phyloP scores from a whole-genome alignment of 2,113 vertebrate species.

The Monopterus albus region DNA sequence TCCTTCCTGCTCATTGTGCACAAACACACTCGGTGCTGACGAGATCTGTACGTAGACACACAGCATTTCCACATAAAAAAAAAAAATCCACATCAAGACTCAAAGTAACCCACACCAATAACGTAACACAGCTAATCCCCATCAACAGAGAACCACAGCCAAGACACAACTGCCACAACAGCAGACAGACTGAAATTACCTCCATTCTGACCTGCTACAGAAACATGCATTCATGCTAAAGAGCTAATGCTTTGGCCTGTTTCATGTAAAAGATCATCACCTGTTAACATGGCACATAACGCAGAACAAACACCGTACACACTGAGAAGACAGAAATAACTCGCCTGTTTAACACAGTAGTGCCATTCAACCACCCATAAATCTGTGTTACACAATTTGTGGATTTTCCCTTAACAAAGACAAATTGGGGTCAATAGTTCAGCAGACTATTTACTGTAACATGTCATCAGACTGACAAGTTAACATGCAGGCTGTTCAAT shows the following conservation, averaged over 20 bases:
- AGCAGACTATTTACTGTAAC: conserved; percentile 51
- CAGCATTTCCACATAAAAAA: conserved; percentile 49
- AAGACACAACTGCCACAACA: conserved; percentile 45
- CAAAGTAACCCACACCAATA: conserved; percentile 61
- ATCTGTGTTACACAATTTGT: conserved; percentile 39
- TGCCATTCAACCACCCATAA: conserved; percentile 45
- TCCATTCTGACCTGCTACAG: conserved; percentile 11
- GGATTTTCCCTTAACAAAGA: conserved; percentile 37
- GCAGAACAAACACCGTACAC: conserved; percentile 62
- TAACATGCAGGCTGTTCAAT: neutral
- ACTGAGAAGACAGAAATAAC: conserved; percentile 48
- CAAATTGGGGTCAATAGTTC: conserved; percentile 61
- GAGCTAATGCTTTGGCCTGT: neutral
- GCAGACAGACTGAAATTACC: conserved; percentile 43
- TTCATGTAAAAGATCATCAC: conserved; percentile 53
- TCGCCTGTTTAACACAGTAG: conserved; percentile 63
- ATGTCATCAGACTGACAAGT: conserved; percentile 6
- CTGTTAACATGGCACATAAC: conserved; percentile 46
- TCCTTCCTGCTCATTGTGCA: conserved; percentile 20
- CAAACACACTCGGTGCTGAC: conserved; percentile 14
- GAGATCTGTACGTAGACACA: conserved; percentile 14
- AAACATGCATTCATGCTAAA: conserved; percentile 31
- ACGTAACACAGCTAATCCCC: conserved; percentile 60
- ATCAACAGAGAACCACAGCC: conserved; percentile 35
- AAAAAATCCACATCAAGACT: conserved; percentile 63